Evolutionary conservation across 2,113 vertebrate species (phyloP).

Genomic region (Phalacrocorax carbo): DNA sequence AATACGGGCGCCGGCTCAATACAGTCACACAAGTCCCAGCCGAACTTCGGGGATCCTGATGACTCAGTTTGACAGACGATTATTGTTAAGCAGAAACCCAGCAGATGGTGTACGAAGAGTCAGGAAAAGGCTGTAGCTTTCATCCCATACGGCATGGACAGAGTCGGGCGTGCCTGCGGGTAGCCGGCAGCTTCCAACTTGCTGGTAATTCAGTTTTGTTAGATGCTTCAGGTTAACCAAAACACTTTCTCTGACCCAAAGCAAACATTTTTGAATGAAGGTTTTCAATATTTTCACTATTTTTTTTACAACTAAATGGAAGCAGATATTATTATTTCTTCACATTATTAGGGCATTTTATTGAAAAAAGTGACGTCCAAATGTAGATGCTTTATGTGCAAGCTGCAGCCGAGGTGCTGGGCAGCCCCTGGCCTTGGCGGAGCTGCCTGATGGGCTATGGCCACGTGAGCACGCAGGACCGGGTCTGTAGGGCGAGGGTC

Average conservation of each 20-base stretch:
- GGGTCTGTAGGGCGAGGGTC: accelerated
- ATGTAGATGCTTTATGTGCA: accelerated
- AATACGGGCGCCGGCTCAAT: accelerated
- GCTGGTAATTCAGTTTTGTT: background rate
- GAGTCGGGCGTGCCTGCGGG: accelerated
- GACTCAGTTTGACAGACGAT: too few relatives aligned
- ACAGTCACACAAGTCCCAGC: background rate
- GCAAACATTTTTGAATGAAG: background rate
- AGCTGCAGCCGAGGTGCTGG: background rate
- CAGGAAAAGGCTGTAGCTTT: background rate
- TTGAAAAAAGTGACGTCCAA: accelerated
- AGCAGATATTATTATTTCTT: background rate
- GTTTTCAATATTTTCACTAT: background rate
- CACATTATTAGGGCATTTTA: background rate
- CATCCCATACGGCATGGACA: accelerated
- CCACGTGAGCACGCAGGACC: accelerated
- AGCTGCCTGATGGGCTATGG: background rate
- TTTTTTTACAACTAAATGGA: background rate
- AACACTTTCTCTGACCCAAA: background rate
- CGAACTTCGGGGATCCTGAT: accelerated
- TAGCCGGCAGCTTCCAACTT: background rate
- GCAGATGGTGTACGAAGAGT: background rate
- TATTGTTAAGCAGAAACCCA: accelerated
- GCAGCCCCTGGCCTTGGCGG: too few relatives aligned
- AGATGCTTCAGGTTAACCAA: background rate